Evolutionary conservation across 2,888 invertebrate species (phyloP), one percentile per base, ranked within the genome.

Genomic region (Dryadula phaetusa): DNA sequence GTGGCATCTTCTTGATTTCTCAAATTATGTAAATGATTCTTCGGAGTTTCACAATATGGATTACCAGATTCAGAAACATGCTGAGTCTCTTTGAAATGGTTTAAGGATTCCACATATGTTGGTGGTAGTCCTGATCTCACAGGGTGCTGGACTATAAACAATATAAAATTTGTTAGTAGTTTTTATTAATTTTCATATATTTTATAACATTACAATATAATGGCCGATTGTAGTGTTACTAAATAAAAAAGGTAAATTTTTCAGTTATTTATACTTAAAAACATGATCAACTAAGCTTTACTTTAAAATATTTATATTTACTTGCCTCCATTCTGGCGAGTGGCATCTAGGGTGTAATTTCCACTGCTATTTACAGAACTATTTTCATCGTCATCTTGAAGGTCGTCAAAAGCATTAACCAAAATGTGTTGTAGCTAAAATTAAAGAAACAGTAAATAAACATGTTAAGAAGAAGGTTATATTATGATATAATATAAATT

Each of bases 351-450:
- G 16, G 91, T 88, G 71, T 88, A 92, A 72, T 92, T 91, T 12
- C 88, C 89, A 76, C 94, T 92, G 79, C 94, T 93, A 52, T 94
- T 92, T 14, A 95, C 95, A 66, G 95, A 94, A 67, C 93, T 94
- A 44, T 90, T 94, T 71, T 95, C 95, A 72, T 95, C 95, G 68
- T 95, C 95, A 68, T 95, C 94, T 66, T 93, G 87, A 47, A 96
- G 90, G 78, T 96, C 95, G 74, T 95, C 95, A 78, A 96, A 95
- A n/a, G 94, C 95, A 81, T 94, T 94, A 70, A 92, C 93, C 64
- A 96, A 82, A 70, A 95, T 87, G 77, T 95, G 92, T 74, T 94
- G 91, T 40, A 96, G 83, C 96, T 96, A 76, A 66, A 72, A 77
- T 62, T 66, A 68, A 60, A 63, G 67, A 70, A 67, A 56, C 37